Evolutionary conservation across 2,888 invertebrate genomes (phyloP).

Genomic region (Beris chalybata): DNA sequence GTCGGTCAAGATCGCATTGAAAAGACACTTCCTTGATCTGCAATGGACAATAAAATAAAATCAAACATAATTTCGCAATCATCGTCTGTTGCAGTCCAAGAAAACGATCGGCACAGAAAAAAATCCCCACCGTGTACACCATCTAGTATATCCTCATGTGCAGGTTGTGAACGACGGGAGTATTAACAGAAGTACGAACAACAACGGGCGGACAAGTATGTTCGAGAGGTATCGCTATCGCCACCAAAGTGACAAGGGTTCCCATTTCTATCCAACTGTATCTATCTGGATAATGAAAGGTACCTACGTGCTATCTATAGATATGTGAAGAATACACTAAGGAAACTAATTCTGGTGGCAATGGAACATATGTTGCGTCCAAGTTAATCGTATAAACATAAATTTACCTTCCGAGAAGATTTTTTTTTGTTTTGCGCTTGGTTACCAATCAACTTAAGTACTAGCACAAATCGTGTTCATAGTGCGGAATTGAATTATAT

Average conservation of each 20-base stretch:
- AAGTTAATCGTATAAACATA: slow-evolving; percentile 9
- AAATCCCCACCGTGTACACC: too few species aligned
- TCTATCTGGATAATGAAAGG: slow-evolving; percentile 6
- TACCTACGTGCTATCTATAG: neutral
- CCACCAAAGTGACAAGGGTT: slow-evolving; percentile 24
- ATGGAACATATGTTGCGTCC: slow-evolving; percentile 9
- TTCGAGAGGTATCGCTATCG: slow-evolving; percentile 3
- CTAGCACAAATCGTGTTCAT: neutral
- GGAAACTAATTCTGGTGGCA: neutral
- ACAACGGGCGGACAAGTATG: too few species aligned
- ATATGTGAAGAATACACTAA: too few species aligned
- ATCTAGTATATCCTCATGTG: too few species aligned
- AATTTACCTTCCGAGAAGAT: slow-evolving; percentile 7
- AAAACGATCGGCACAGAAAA: too few species aligned
- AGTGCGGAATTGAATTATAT: slow-evolving; percentile 25
- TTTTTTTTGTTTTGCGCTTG: too few species aligned
- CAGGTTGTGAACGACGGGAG: too few species aligned
- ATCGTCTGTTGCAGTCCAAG: neutral
- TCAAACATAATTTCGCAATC: slow-evolving; percentile 33
- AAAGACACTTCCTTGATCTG: slow-evolving; percentile 27
- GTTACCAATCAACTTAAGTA: too few species aligned
- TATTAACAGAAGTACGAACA: too few species aligned
- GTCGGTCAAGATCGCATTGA: too few species aligned
- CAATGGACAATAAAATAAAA: slow-evolving; percentile 32
- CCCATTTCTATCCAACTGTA: too few species aligned